A percentile compares a stretch with the other conserved stretches of the same genome.
These are phyloP conservation scores for Nycticryphes semicollaris DNA, from an alignment of 2,113 vertebrate genomes.

Conservation along the genomic window DNA sequence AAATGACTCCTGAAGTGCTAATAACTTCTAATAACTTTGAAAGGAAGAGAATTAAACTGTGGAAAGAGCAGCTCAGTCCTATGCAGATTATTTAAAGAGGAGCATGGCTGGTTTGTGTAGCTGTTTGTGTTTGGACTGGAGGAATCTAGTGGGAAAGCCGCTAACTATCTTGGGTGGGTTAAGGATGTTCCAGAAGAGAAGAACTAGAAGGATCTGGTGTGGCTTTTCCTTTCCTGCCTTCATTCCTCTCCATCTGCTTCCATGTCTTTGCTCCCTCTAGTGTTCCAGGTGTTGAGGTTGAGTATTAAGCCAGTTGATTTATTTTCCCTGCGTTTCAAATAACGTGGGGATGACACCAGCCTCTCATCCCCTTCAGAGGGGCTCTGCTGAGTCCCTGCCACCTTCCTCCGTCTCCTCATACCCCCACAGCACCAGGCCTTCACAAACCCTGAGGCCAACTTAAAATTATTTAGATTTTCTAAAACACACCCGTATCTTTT, in stretches of 20 bases:
- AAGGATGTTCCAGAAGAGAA: neutral
- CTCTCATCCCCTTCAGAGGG: neutral
- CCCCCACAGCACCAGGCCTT: neutral
- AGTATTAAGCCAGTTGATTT: neutral
- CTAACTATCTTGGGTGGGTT: neutral
- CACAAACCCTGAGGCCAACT: neutral
- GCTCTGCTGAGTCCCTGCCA: neutral
- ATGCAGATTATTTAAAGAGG: neutral
- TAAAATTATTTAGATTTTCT: neutral
- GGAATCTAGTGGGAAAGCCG: neutral
- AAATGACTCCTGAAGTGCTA: neutral
- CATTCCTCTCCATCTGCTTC: neutral
- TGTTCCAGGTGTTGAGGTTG: neutral
- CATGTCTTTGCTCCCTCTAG: conserved; percentile 6
- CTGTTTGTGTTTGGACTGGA: neutral
- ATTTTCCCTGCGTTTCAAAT: neutral
- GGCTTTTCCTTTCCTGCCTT: neutral
- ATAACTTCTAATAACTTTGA: neutral
- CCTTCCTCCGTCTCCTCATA: too few relatives aligned
- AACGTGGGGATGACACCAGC: neutral
- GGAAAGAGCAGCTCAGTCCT: neutral
- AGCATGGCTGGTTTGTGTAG: neutral
- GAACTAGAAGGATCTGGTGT: neutral
- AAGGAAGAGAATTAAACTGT: neutral
- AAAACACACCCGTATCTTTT: neutral